phyloP scores from a whole-genome alignment of 2,888 invertebrate species.

The Patella ulyssiponensis region DNA sequence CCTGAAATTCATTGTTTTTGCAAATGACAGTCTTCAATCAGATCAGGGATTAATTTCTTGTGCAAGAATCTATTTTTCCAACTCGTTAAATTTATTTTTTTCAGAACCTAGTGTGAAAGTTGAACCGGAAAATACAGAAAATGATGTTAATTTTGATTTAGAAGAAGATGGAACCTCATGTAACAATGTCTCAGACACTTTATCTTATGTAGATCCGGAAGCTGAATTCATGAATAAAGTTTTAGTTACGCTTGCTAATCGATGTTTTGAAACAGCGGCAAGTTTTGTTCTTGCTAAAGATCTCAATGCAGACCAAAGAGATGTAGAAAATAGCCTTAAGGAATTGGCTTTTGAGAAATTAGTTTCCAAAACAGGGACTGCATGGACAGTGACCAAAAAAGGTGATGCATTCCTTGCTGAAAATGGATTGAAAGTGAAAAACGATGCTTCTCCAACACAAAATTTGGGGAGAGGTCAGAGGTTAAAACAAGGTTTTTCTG shows the following conservation, averaged over 20 bases:
- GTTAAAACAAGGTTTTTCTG: constrained; percentile 16
- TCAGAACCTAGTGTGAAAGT: not conserved
- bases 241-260: constrained; percentile 24
- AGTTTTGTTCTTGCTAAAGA: constrained; percentile 39
- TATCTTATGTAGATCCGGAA: not conserved
- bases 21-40: too few relatives aligned
- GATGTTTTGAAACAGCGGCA: constrained; percentile 26
- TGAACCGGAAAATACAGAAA: not conserved
- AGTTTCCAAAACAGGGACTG: constrained; percentile 32
- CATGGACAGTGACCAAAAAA: constrained; percentile 41
- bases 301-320: constrained; percentile 28
- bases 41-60: too few relatives aligned
- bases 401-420: constrained; percentile 41
- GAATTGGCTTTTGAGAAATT: constrained; percentile 32
- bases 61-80: too few relatives aligned
- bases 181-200: not conserved
- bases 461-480: not conserved
- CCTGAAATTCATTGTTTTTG: too few relatives aligned
- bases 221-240: constrained; percentile 22
- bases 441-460: not conserved
- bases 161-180: not conserved
- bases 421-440: constrained; percentile 12
- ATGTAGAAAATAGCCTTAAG: constrained; percentile 31
- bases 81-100: not conserved
- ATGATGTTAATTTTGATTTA: too few relatives aligned